Conservation (phyloP, 2,888 invertebrate genomes). For the Ligdia adustata region DNA sequence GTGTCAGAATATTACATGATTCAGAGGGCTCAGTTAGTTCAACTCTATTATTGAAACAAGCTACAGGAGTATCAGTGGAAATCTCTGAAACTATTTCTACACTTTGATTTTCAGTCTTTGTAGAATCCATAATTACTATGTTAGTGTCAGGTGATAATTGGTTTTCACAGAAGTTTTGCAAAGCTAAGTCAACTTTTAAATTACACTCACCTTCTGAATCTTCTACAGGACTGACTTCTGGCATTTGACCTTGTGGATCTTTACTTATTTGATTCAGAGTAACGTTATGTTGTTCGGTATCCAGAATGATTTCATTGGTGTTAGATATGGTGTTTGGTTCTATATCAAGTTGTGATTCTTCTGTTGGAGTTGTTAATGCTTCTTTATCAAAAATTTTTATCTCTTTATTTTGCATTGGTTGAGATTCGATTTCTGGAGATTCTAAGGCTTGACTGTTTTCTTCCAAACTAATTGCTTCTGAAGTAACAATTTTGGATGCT, state of each 20-base stretch:
- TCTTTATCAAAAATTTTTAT: no score
- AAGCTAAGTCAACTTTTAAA: not conserved
- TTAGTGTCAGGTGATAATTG: not conserved
- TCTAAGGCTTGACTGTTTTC: constrained; percentile 5
- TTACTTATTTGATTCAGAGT: no score
- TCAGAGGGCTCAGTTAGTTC: constrained; percentile 5
- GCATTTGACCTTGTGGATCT: no score
- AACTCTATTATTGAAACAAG: not conserved
- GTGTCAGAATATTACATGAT: not conserved
- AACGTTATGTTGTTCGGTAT: no score
- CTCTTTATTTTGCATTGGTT: no score
- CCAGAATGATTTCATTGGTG: no score
- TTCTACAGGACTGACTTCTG: not conserved
- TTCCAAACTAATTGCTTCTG: not conserved
- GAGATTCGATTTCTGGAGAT: constrained; percentile 6
- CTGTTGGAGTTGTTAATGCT: not conserved
- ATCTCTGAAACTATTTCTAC: not conserved
- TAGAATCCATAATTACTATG: not conserved
- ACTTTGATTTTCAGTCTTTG: not conserved
- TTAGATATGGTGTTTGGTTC: no score
- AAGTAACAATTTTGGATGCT: not conserved
- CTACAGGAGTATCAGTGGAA: not conserved
- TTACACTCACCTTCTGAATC: not conserved
- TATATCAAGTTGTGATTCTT: not conserved
- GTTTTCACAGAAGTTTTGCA: not conserved